Conservation (phyloP, 2,113 vertebrate genomes). For the Polypterus bichir region DNA sequence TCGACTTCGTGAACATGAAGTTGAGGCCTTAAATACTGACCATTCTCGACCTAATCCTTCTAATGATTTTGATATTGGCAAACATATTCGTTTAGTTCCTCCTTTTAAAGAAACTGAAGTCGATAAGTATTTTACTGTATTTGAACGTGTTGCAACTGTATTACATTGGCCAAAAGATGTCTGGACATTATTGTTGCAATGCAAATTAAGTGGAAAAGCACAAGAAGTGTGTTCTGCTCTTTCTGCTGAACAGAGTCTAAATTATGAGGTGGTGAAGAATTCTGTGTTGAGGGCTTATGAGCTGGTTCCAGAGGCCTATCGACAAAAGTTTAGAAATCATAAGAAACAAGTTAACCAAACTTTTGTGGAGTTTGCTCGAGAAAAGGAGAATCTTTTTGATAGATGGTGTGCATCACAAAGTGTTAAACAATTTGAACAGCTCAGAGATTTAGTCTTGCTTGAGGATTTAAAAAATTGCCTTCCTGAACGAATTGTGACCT, state of each 20-base stretch:
- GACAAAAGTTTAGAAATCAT: neutral
- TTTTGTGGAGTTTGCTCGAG: slow-evolving; percentile 11
- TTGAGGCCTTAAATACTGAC: too few species aligned
- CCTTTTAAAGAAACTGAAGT: too few species aligned
- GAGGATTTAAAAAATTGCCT: slow-evolving; percentile 5
- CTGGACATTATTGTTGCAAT: too few species aligned
- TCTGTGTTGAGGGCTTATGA: neutral
- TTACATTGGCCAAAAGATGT: too few species aligned
- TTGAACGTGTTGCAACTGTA: too few species aligned
- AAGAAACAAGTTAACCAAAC: too few species aligned
- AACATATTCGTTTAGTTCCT: too few species aligned
- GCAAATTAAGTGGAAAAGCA: too few species aligned
- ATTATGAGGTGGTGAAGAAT: neutral
- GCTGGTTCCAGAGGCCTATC: slow-evolving; percentile 5
- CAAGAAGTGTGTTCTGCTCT: neutral
- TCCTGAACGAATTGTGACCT: slow-evolving; percentile 5
- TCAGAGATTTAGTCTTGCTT: slow-evolving; percentile 5
- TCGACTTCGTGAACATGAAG: too few species aligned
- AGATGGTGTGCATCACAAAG: slow-evolving; percentile 1
- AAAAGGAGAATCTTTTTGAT: neutral
- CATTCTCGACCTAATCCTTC: too few species aligned
- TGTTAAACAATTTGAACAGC: neutral
- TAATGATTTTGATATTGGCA: too few species aligned
- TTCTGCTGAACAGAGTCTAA: neutral
- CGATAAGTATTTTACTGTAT: too few species aligned